Evolutionary conservation across 2,888 invertebrate genomes (phyloP).

Genomic region (Rhimphoctona megacephalus): DNA sequence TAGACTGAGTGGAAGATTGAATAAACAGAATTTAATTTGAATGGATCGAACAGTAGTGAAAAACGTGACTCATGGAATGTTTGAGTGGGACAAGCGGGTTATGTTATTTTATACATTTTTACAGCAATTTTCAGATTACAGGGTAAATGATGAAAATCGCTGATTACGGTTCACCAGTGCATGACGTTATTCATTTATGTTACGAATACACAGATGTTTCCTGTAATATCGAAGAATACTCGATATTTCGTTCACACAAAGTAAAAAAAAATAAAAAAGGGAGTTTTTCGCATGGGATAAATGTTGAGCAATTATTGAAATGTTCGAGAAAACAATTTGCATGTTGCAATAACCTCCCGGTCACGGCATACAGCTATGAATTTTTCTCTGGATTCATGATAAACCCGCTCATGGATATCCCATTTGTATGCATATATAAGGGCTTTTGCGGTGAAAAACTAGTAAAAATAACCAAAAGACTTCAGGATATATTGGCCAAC

Average conservation of each 20-base stretch:
- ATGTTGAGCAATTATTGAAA: constrained; percentile 13
- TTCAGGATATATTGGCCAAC: constrained; percentile 5
- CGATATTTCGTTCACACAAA: neutral
- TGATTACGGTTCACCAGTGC: neutral
- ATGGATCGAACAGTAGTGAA: neutral
- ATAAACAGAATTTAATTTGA: neutral
- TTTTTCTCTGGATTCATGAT: constrained; percentile 13
- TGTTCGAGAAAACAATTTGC: constrained; percentile 9
- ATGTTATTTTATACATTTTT: neutral
- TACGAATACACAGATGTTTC: neutral
- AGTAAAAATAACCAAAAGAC: constrained; percentile 28
- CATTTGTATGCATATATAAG: constrained; percentile 30
- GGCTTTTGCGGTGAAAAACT: constrained; percentile 31
- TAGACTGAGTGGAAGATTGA: neutral
- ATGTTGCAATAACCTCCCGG: constrained; percentile 5
- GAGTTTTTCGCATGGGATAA: neutral
- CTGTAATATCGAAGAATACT: neutral
- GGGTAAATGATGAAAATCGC: neutral
- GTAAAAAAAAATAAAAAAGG: neutral
- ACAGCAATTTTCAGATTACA: neutral
- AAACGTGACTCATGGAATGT: neutral
- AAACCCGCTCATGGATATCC: constrained; percentile 10
- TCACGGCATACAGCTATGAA: neutral
- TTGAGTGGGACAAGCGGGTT: neutral
- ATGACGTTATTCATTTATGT: neutral